Evolutionary conservation across 2,888 invertebrate species (phyloP).

Genomic region (Baronia brevicornis): DNA sequence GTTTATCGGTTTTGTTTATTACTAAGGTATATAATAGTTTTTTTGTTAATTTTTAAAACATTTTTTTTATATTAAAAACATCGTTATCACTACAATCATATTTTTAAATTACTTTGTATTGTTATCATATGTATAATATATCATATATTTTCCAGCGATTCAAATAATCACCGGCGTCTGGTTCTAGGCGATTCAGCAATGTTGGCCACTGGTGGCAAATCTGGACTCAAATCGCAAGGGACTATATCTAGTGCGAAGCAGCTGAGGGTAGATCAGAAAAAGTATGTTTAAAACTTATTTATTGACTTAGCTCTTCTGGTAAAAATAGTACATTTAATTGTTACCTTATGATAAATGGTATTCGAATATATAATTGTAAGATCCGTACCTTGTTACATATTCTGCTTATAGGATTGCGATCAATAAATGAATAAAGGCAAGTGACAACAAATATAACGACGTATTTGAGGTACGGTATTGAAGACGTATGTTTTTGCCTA

Average conservation of each 20-base stretch:
- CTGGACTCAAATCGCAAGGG: constrained; percentile 89
- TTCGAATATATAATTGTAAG: too few relatives aligned
- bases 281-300: constrained; percentile 73
- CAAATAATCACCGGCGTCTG: constrained; percentile 91
- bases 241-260: constrained; percentile 93
- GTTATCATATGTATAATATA: not conserved
- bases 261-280: constrained; percentile 90
- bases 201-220: constrained; percentile 85
- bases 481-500: too few relatives aligned
- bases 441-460: too few relatives aligned
- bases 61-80: constrained; percentile 1
- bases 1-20: constrained; percentile 10
- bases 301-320: not conserved
- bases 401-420: too few relatives aligned
- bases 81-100: not conserved
- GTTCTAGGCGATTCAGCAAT: constrained; percentile 95
- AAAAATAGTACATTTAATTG: too few relatives aligned
- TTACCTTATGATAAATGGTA: not conserved
- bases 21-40: constrained; percentile 15
- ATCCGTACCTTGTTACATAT: too few relatives aligned
- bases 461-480: too few relatives aligned
- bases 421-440: too few relatives aligned
- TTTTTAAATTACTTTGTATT: not conserved
- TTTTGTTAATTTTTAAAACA: constrained; percentile 11
- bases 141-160: constrained; percentile 78